Percentiles rank a stretch among this genome's conserved stretches.
Evolutionary conservation across 2,113 vertebrate genomes (phyloP).

Genomic region (Nycticryphes semicollaris): DNA sequence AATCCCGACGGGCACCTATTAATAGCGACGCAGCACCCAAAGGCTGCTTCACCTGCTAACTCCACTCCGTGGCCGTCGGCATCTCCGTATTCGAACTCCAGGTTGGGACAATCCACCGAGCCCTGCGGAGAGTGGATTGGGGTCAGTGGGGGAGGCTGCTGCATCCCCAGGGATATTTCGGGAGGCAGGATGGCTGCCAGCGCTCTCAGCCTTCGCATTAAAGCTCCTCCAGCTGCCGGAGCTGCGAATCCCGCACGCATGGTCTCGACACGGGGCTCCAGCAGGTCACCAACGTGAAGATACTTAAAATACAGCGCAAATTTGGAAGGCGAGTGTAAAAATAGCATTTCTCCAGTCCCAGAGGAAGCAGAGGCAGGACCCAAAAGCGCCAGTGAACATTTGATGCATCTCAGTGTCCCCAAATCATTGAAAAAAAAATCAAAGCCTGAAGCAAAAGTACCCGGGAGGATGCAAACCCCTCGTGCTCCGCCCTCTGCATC

Average conservation of each 20-base stretch:
- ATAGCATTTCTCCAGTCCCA: fast-evolving
- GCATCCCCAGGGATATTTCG: background rate
- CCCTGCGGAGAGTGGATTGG: conserved; percentile 73
- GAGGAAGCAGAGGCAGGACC: background rate
- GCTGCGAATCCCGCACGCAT: background rate
- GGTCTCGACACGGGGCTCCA: background rate
- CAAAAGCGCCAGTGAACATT: fast-evolving
- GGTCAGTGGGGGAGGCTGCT: background rate
- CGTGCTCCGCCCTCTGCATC: background rate
- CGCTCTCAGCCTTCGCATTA: background rate
- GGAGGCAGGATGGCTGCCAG: background rate
- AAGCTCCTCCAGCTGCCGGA: background rate
- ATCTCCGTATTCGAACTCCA: conserved; percentile 95
- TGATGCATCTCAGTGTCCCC: background rate
- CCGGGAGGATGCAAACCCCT: background rate
- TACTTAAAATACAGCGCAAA: background rate
- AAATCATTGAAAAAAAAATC: background rate
- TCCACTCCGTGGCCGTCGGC: conserved; percentile 83
- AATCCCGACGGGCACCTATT: background rate
- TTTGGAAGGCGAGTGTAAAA: background rate
- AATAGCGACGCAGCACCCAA: fast-evolving
- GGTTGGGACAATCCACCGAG: conserved; percentile 90
- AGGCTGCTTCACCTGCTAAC: conserved; percentile 81
- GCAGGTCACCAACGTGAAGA: fast-evolving
- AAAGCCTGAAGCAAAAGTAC: background rate